Evolutionary conservation across 2,888 invertebrate genomes (phyloP), one percentile per base, ranked within the genome.

Genomic region (Portevinia maculata): DNA sequence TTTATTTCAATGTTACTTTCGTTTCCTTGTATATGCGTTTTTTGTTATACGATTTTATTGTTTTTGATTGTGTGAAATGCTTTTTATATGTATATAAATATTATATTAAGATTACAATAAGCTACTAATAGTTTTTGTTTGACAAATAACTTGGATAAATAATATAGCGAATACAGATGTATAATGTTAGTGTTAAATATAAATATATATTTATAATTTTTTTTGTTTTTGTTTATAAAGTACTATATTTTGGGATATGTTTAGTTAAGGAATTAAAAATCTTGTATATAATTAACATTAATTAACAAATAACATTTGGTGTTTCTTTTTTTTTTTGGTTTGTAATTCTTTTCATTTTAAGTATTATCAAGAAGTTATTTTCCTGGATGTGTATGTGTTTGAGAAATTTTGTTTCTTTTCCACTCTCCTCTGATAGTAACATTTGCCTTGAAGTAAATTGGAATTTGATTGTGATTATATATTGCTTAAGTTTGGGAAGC

Each of bases 231-330:
- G 5, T 37, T 37, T 52, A 30, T 32, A 17, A 39, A 28, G 17
- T 17, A n/a, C 0, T 39, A 28, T 39, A n/a, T 17, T 7, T 41
- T 52, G 52, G 39, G 64, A 65, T 65, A 65, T 65, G 64, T 65
- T 65, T 65, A 65, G n/a, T 19, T 52, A 41, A 41, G 52, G 21
- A 52, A 62, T 41, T 15, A 0, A 13, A 39, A 7, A 1, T 39
- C 13, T 13, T 2, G 13, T 39, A 13, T 52, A n/a, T 39, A 9
- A 13, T 3, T 15, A 55, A 55, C 21, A 50, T 24, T 28, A 50
- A 52, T 32, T 30, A 46, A 32, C 19, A 30, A 64, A 17, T 30
- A 64, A 64, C 64, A 19, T 8, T 60, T 44, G 13, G 46, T 44
- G 39, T 39, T 28, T 15, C 17, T 11, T 59, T 28, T 59, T 41